Evolutionary conservation across 2,888 invertebrate genomes (phyloP).

Genomic region (Seira musarum): DNA sequence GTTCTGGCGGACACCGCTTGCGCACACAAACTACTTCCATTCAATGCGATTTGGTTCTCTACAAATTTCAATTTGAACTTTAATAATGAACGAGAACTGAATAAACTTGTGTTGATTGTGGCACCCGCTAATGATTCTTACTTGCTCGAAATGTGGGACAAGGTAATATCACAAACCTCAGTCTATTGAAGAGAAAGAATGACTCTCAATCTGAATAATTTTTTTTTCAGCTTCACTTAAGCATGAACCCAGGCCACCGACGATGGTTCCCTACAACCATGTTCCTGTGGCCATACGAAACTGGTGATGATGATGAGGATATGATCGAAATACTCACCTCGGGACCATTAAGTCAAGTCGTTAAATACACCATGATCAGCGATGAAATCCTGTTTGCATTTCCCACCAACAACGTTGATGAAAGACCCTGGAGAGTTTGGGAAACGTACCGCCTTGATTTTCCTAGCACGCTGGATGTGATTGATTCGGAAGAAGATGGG

Average conservation of each 20-base stretch:
- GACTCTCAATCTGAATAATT: too few species aligned
- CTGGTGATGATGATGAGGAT: background rate
- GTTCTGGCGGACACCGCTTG: too few species aligned
- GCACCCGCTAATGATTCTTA: too few species aligned
- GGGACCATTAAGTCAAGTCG: background rate
- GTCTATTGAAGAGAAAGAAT: too few species aligned
- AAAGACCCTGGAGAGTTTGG: slow-evolving; percentile 1
- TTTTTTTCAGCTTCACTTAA: too few species aligned
- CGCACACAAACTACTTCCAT: too few species aligned
- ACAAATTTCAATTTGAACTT: too few species aligned
- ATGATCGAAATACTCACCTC: background rate
- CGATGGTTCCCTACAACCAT: background rate
- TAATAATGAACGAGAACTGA: too few species aligned
- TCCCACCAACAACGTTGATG: background rate
- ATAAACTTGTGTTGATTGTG: too few species aligned
- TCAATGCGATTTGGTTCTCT: too few species aligned
- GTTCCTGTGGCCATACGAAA: background rate
- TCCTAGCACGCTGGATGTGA: background rate
- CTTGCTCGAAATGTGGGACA: too few species aligned
- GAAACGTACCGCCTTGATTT: background rate
- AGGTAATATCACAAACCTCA: too few species aligned
- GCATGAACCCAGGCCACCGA: background rate
- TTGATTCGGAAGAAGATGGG: background rate
- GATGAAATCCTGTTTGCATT: slow-evolving; percentile 12
- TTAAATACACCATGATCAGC: background rate